Percentiles rank a stretch among this genome's conserved stretches.
phyloP scores from a whole-genome alignment of 2,888 invertebrate species.

The Noctua fimbriata region DNA sequence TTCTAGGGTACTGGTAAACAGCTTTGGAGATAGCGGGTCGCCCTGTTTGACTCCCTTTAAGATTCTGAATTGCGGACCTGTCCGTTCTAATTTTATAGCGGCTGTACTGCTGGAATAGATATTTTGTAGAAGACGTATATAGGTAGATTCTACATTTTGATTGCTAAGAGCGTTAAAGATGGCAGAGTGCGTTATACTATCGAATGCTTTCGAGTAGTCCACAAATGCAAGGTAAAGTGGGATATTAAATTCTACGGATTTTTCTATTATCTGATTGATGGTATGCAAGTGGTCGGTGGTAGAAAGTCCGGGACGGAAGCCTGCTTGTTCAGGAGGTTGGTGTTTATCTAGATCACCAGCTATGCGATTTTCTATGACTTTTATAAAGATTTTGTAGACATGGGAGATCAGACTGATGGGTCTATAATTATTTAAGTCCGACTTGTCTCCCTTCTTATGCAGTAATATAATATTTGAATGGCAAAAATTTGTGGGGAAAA shows the following conservation, averaged over 20 bases:
- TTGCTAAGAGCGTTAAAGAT: not conserved
- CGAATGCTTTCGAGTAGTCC: not conserved
- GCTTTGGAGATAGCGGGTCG: no score
- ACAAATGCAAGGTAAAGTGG: not conserved
- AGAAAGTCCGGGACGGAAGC: not conserved
- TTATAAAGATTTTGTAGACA: no score
- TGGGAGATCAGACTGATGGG: no score
- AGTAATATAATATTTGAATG: no score
- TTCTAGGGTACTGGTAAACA: not conserved
- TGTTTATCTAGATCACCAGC: no score
- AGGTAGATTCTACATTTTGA: not conserved
- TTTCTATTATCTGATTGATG: not conserved
- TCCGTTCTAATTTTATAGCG: no score
- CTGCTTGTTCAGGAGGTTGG: not conserved
- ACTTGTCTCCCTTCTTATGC: no score
- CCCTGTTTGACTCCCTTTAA: no score
- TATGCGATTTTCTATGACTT: not conserved
- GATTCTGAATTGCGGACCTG: not conserved
- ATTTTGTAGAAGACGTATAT: not conserved
- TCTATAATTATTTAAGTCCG: no score
- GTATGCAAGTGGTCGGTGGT: not conserved
- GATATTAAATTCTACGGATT: not conserved
- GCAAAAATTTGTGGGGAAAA: no score
- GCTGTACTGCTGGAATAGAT: not conserved
- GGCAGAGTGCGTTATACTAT: not conserved